Conservation (phyloP, 1,140 invertebrate species). For the Ceratitis capitata region DNA sequence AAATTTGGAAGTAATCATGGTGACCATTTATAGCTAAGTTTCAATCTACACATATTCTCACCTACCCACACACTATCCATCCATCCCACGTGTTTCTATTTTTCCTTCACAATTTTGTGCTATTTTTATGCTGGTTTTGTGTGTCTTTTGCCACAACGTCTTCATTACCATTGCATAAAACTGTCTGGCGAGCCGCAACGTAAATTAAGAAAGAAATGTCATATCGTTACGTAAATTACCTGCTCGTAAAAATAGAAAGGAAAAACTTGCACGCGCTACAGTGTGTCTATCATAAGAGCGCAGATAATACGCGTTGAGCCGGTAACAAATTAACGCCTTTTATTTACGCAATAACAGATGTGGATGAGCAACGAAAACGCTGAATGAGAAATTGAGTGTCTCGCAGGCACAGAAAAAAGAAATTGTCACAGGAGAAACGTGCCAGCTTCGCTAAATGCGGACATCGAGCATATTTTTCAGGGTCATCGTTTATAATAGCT, state of each 20-base stretch:
- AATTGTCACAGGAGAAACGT: not conserved
- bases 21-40: not conserved
- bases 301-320: conserved; percentile 1
- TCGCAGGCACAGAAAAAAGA: not conserved
- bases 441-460: not conserved
- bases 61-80: not conserved
- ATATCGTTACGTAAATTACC: conserved; percentile 64
- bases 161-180: not conserved
- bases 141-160: not conserved
- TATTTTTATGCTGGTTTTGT: not conserved
- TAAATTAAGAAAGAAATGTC: conserved; percentile 64
- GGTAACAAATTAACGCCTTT: conserved; percentile 37
- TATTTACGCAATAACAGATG: conserved; percentile 40
- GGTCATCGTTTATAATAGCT: not conserved
- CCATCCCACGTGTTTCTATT: not conserved
- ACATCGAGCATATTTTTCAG: not conserved
- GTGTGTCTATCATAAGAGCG: not conserved
- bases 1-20: too few species aligned
- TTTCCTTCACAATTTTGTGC: not conserved
- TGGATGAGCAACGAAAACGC: not conserved
- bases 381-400: not conserved
- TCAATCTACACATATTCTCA: not conserved
- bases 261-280: too few species aligned
- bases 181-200: conserved; percentile 36
- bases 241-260: conserved; percentile 55